Conservation (phyloP, 2,888 invertebrate species). For the Scaptomyza parva region DNA sequence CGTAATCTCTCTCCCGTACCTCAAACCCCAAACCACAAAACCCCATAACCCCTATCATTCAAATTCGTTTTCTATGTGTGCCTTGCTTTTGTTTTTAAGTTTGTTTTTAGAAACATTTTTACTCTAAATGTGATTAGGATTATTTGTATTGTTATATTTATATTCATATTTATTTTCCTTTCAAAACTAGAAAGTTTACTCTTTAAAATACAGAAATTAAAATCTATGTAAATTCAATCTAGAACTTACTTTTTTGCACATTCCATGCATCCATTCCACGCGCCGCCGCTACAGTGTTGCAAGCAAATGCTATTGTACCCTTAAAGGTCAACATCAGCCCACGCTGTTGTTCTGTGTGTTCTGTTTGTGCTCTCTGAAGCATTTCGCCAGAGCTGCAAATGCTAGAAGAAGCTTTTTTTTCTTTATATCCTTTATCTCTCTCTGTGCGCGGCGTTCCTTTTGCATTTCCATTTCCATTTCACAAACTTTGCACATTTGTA, state of each 20-base stretch:
- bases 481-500: conserved; percentile 29
- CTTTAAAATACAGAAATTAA: background rate
- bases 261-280: conserved; percentile 1
- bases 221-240: background rate
- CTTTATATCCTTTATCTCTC: conserved; percentile 8
- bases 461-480: conserved; percentile 31
- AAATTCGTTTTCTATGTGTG: conserved; percentile 17
- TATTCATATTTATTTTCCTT: background rate
- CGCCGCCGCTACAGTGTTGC: background rate
- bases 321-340: conserved; percentile 37
- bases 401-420: background rate
- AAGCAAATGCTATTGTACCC: conserved; percentile 2
- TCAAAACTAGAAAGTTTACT: background rate
- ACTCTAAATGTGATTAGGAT: background rate
- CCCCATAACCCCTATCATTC: conserved; percentile 10
- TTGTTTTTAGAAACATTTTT: conserved; percentile 2
- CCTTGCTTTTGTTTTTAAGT: conserved; percentile 29
- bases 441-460: conserved; percentile 5
- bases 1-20: no score
- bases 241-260: conserved; percentile 9
- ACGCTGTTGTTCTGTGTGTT: conserved; percentile 10
- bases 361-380: conserved; percentile 3
- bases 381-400: conserved; percentile 27
- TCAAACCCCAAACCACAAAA: conserved; percentile 11
- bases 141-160: background rate